Percentiles rank a stretch among this genome's conserved stretches.
phyloP scores from a whole-genome alignment of 2,888 invertebrate genomes.

The Elmis aenea region DNA sequence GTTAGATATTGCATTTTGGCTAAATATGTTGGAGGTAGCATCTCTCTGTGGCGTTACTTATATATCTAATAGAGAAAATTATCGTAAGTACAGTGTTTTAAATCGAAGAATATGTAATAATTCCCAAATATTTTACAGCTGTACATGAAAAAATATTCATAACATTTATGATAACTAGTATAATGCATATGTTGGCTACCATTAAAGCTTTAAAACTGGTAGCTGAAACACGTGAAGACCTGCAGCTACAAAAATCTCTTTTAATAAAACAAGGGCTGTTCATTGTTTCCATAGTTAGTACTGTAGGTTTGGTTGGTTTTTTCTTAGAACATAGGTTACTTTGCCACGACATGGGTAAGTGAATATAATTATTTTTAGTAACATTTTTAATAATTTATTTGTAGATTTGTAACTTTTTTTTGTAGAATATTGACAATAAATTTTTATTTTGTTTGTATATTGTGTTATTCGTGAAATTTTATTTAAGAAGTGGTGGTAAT shows the following conservation, averaged over 20 bases:
- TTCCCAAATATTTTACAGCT: constrained; percentile 59
- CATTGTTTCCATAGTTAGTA: constrained; percentile 69
- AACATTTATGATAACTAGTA: constrained; percentile 79
- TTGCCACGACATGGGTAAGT: constrained; percentile 84
- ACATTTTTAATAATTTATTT: constrained; percentile 1
- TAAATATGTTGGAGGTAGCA: constrained; percentile 78
- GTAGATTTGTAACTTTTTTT: too few relatives aligned
- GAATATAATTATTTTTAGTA: constrained; percentile 5
- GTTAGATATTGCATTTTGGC: constrained; percentile 71
- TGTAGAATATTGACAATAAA: too few relatives aligned
- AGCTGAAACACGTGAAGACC: constrained; percentile 33
- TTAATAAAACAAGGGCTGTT: constrained; percentile 68
- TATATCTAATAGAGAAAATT: constrained; percentile 91
- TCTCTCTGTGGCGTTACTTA: constrained; percentile 89
- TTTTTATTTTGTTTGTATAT: too few relatives aligned
- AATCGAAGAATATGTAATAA: too few relatives aligned
- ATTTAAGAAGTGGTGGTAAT: too few relatives aligned
- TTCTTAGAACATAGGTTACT: constrained; percentile 84
- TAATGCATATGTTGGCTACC: constrained; percentile 76
- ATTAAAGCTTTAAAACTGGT: constrained; percentile 52
- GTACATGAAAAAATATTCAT: constrained; percentile 89
- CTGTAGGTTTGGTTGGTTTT: constrained; percentile 78
- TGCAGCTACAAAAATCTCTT: constrained; percentile 32
- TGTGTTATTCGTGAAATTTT: too few relatives aligned
- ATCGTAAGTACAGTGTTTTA: constrained; percentile 79